These are phyloP conservation scores for Podabrus alpinus DNA, from an alignment of 2,888 invertebrate genomes.

Conservation along the genomic window DNA sequence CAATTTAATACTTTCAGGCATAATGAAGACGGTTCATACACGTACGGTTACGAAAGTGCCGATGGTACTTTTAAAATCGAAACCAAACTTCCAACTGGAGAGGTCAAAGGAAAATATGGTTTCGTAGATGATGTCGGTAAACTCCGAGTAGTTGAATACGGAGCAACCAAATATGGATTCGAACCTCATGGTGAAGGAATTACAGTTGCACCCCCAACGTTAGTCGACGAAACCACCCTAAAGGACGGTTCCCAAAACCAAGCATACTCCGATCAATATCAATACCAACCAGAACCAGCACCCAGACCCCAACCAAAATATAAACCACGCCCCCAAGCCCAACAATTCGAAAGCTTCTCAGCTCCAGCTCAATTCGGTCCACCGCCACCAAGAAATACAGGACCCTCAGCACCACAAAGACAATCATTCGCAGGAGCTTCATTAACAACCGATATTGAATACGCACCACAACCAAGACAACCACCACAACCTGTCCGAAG, in stretches of 20 bases:
- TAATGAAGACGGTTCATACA: conserved; percentile 89
- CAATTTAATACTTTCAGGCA: conserved; percentile 60
- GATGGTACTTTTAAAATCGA: conserved; percentile 91
- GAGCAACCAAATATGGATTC: conserved; percentile 86
- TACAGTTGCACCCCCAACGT: conserved; percentile 71
- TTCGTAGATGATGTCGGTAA: conserved; percentile 83
- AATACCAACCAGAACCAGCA: conserved; percentile 39
- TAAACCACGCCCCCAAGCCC: conserved; percentile 35
- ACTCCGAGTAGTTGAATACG: conserved; percentile 84
- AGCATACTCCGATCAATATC: conserved; percentile 54
- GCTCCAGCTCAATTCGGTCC: conserved; percentile 35
- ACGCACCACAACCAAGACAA: conserved; percentile 36
- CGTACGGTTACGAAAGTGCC: conserved; percentile 86
- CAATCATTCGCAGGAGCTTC: conserved; percentile 45
- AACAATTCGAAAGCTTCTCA: conserved; percentile 33
- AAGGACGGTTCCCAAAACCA: conserved; percentile 50
- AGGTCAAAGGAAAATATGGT: conserved; percentile 89
- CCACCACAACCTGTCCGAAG: conserved; percentile 35
- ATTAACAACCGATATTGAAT: conserved; percentile 45
- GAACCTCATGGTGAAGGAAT: conserved; percentile 86
- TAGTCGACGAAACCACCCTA: conserved; percentile 63
- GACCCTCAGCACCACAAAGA: conserved; percentile 23
- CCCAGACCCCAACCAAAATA: conserved; percentile 39
- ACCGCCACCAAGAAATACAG: conserved; percentile 25
- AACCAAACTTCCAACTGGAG: conserved; percentile 79